phyloP scores from a whole-genome alignment of 2,888 invertebrate species.

The Acronicta leporina region DNA sequence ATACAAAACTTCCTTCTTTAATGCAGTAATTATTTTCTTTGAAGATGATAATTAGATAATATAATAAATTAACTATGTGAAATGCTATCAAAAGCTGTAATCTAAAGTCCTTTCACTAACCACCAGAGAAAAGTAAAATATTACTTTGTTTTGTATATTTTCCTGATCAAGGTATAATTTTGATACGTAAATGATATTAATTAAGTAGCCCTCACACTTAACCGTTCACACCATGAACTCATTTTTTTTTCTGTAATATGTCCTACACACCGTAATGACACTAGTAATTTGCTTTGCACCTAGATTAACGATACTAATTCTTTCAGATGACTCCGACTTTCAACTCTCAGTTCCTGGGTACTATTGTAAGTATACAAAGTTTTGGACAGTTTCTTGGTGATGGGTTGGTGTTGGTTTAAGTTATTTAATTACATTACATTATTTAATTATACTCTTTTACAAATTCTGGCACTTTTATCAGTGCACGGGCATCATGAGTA shows the following conservation, averaged over 20 bases:
- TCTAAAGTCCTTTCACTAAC: too few relatives aligned
- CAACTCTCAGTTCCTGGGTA: conserved; percentile 76
- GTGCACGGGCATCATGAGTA: too few relatives aligned
- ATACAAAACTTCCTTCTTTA: too few relatives aligned
- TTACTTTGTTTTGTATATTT: too few relatives aligned
- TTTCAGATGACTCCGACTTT: conserved; percentile 85
- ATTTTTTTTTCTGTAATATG: not conserved
- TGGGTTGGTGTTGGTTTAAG: conserved; percentile 18
- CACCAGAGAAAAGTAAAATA: too few relatives aligned
- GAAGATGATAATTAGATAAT: too few relatives aligned
- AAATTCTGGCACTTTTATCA: too few relatives aligned
- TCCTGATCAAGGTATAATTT: too few relatives aligned
- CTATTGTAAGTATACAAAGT: conserved; percentile 77
- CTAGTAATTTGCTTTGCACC: conserved; percentile 60
- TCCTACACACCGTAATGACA: conserved; percentile 31
- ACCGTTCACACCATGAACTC: not conserved
- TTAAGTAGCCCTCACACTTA: not conserved
- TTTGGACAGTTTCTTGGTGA: conserved; percentile 24
- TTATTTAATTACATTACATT: too few relatives aligned
- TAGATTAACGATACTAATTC: conserved; percentile 73
- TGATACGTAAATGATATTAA: not conserved
- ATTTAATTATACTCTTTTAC: too few relatives aligned
- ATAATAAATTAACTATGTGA: too few relatives aligned
- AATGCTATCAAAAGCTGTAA: too few relatives aligned
- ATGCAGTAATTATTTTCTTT: not conserved